Base-by-base conservation (phyloP, 2,888 invertebrate species). In the Euproctis similis region DNA sequence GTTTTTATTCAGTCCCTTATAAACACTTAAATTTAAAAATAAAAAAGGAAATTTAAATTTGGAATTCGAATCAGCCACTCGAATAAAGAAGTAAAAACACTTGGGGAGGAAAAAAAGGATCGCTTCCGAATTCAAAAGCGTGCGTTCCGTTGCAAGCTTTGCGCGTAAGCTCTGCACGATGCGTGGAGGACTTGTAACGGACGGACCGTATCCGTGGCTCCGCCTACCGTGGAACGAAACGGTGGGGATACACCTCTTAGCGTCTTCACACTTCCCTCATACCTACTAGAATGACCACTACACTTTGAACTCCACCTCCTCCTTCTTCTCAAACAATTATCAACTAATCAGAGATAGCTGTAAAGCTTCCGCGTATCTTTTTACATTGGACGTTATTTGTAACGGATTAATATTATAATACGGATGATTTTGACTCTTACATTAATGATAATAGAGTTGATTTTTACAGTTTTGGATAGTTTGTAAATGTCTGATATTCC, bases 241-340 rank as follows among this genome's bases (percentile, higher is more conserved):
- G 72, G 67, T 55, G 68, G 67, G 68, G 75, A 72, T 71, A 76
- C 77, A 78, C 78, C 78, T 78, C 76, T 77, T 77, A 78, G 73
- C 76, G 68, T 76, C 75, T 78, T 78, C 75, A 78, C 78, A 76
- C 77, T 78, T 75, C 67, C 71, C 65, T 66, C 59, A 64, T 76
- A 71, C 76, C 77, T 76, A 75, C 71, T 78, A 78, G 77, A 63
- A 46, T 45, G 59, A 53, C 80, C 72, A 63, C 41, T 44, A 20
- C 43, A 40, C 28, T 35, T 38, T 51, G 73, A 62, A 37, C 75
- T 52, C 27, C 53, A 38, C 35, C 56, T 30, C 62, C 66, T 59
- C 58, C 45, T 46, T 29, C 34, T 23, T 27, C 24, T 34, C 30
- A 28, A 31, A 36, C 19, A 20, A 14, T 20, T 10, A 3, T 22